A percentile compares a stretch with the other conserved stretches of the same genome.
phyloP scores from a whole-genome alignment of 2,888 invertebrate species.

The Tetheella fluctuosa region DNA sequence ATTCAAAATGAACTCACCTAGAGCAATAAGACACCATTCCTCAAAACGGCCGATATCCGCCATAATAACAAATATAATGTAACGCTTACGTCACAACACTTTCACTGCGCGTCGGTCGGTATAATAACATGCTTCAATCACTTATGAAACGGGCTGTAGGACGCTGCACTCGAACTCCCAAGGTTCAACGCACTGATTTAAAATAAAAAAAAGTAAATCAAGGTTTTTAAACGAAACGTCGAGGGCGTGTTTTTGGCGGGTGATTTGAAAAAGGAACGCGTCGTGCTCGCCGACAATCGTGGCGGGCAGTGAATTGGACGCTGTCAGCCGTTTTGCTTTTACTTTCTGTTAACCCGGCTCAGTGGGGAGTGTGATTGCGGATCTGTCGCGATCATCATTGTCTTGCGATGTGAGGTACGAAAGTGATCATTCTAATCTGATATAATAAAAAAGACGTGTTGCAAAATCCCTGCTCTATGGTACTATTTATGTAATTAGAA shows the following conservation, averaged over 20 bases:
- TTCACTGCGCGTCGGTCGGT: conserved; percentile 66
- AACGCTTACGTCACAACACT: conserved; percentile 79
- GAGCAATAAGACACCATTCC: conserved; percentile 69
- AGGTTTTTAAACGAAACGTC: conserved; percentile 36
- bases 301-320: conserved; percentile 68
- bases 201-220: conserved; percentile 37
- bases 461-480: neutral
- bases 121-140: conserved; percentile 69
- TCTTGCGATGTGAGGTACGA: conserved; percentile 40
- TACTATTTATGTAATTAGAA: too few species aligned
- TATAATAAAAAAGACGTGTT: neutral
- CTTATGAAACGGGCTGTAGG: conserved; percentile 65
- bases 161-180: conserved; percentile 60
- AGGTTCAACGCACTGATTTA: conserved; percentile 64
- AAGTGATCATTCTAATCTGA: conserved; percentile 25
- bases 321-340: conserved; percentile 68
- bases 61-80: conserved; percentile 74
- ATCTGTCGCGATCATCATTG: conserved; percentile 47
- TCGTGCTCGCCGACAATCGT: conserved; percentile 73
- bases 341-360: conserved; percentile 68
- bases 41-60: conserved; percentile 71
- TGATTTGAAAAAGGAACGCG: conserved; percentile 59
- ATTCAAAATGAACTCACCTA: conserved; percentile 60
- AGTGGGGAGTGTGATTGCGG: conserved; percentile 71
- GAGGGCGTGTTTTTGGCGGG: conserved; percentile 60